Conservation (phyloP, 2,797 vertebrate genomes). For the Coendou prehensilis region DNA sequence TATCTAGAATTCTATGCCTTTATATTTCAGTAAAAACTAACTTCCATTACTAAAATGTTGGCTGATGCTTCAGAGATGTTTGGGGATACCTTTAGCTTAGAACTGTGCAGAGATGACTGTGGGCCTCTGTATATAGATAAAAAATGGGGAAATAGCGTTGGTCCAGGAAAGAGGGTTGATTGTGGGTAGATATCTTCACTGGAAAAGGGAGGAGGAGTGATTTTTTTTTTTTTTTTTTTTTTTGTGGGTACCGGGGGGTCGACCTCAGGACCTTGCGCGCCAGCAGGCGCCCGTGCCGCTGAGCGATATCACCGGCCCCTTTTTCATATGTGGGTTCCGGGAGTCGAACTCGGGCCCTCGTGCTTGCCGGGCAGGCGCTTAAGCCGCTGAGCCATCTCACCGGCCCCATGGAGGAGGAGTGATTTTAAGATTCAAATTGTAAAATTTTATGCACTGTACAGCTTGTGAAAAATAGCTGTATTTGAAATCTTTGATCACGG, state of each 20-base stretch:
- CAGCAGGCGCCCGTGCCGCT: no score
- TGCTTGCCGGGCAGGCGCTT: no score
- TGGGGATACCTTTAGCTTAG: neutral
- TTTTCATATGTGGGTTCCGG: no score
- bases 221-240: no score
- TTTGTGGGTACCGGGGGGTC: no score
- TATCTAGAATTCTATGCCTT: neutral
- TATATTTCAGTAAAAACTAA: neutral
- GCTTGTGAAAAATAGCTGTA: neutral
- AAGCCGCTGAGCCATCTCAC: no score
- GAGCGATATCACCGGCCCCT: no score
- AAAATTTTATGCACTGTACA: constrained; percentile 36
- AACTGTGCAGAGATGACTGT: neutral
- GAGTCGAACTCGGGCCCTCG: no score
- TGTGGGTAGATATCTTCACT: neutral
- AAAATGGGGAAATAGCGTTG: neutral
- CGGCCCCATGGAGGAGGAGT: neutral
- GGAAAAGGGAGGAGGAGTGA: neutral
- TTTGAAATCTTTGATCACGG: constrained; percentile 32
- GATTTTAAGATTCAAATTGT: constrained; percentile 7
- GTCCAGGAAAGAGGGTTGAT: neutral
- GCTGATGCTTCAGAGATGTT: neutral
- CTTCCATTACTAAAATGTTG: neutral
- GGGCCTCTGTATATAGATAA: neutral
- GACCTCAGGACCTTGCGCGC: no score